Percentiles rank a stretch among this genome's conserved stretches.
These are phyloP conservation scores for Acronicta alni DNA, from an alignment of 2,888 invertebrate genomes.

Conservation along the genomic window DNA sequence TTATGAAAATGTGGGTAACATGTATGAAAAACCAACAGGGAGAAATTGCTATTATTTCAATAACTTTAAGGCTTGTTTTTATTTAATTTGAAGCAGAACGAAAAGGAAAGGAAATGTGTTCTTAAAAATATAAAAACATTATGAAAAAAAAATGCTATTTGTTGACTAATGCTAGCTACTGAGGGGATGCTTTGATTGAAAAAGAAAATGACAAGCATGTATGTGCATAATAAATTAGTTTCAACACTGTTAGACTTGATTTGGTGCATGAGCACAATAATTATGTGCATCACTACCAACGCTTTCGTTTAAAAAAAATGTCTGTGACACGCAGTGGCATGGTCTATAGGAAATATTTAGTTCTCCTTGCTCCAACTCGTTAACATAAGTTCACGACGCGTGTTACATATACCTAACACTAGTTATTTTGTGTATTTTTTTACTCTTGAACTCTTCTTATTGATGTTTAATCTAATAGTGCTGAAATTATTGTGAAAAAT, in stretches of 20 bases:
- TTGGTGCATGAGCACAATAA: too few relatives aligned
- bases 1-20: slow-evolving; percentile 13
- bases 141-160: neutral
- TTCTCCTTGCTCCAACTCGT: too few relatives aligned
- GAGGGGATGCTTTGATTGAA: slow-evolving; percentile 14
- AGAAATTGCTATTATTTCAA: slow-evolving; percentile 7
- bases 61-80: neutral
- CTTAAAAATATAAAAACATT: slow-evolving; percentile 10
- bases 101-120: slow-evolving; percentile 44
- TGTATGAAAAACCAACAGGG: slow-evolving; percentile 13
- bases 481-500: neutral
- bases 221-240: neutral
- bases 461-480: neutral
- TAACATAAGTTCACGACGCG: too few relatives aligned
- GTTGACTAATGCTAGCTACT: slow-evolving; percentile 23
- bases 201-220: slow-evolving; percentile 1
- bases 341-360: too few relatives aligned
- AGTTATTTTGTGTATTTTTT: too few relatives aligned
- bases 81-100: slow-evolving; percentile 38
- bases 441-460: too few relatives aligned
- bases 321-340: too few relatives aligned
- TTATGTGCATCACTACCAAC: too few relatives aligned
- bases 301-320: too few relatives aligned
- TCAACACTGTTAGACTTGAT: neutral
- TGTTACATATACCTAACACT: too few relatives aligned